Percentiles rank a stretch among this genome's conserved stretches.
These are phyloP conservation scores for Charanyca ferruginea DNA, from an alignment of 2,888 invertebrate species.

Conservation along the genomic window DNA sequence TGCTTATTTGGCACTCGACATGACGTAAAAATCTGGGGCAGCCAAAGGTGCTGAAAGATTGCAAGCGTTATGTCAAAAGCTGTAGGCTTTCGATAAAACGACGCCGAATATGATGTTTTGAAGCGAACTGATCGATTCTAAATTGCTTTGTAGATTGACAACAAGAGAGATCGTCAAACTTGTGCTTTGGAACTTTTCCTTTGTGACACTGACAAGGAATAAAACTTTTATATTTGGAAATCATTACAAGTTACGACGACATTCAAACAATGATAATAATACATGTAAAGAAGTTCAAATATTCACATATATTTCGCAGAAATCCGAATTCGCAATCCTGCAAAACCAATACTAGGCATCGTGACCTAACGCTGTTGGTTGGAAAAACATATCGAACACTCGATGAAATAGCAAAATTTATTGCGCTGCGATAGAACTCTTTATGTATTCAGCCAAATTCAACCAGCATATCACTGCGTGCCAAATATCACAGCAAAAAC, in stretches of 20 bases:
- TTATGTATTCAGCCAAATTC: constrained; percentile 45
- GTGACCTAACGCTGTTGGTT: constrained; percentile 26
- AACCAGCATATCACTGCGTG: constrained; percentile 47
- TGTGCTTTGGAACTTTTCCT: constrained; percentile 17
- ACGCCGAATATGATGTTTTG: constrained; percentile 42
- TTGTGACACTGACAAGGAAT: constrained; percentile 27
- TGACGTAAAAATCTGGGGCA: constrained; percentile 63
- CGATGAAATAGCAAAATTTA: constrained; percentile 47
- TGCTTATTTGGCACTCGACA: constrained; percentile 68
- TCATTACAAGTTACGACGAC: constrained; percentile 23
- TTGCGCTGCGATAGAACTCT: constrained; percentile 33
- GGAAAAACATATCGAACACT: constrained; percentile 24
- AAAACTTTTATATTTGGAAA: constrained; percentile 25
- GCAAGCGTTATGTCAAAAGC: constrained; percentile 39
- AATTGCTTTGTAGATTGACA: constrained; percentile 55
- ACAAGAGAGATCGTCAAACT: constrained; percentile 44
- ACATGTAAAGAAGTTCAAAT: constrained; percentile 35
- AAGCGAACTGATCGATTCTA: constrained; percentile 55
- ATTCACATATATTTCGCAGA: constrained; percentile 39
- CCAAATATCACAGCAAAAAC: constrained; percentile 55
- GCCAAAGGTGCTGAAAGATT: constrained; percentile 54
- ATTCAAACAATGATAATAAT: constrained; percentile 20
- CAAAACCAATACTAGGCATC: constrained; percentile 28
- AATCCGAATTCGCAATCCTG: constrained; percentile 32
- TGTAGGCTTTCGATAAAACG: constrained; percentile 49